Base-by-base conservation (phyloP, 2,797 vertebrate genomes). In the Pempheris klunzingeri region DNA sequence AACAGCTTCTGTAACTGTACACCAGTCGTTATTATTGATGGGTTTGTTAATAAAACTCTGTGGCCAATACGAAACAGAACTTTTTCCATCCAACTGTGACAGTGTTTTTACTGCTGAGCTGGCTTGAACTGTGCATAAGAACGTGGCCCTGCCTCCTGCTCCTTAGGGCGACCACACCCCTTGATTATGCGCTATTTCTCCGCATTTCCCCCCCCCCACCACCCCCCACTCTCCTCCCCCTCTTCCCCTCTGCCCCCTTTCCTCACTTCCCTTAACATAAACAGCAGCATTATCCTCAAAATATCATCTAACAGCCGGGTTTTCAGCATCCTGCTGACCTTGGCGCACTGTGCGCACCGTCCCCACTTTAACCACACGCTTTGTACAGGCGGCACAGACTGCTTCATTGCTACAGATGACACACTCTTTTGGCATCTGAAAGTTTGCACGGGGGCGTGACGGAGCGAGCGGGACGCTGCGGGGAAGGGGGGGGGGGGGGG, bases 81-180 rank as follows among this genome's bases (percentile, higher is more conserved):
- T 26, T 73, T 44, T 28, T 24, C 3, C 8, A 32, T 41, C 6
- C 57, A 32, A 30, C 4, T 32, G 14, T 43, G 14, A 52, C 1
- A 17, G 2, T 47, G 24, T 57, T 20, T 50, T 17, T 26, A 26
- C n/a, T 22, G 34, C 10, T 13, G 18, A 17, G 10, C 1, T 2
- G 18, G 13, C 8, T 61, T 22, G 6, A 58, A 44, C 34, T 61
- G 20, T 3, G 9, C 18, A 30, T 8, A 49, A 14, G 43, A 8
- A 59, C n/a, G 30, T 22, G 26, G 8, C 24, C n/a, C 38, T 24
- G 34, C 18, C 46, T 26, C n/a, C 58, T 47, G 43, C 57, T 34
- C 38, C 24, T 5, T 38, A 58, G 68, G 74, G 65, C 15, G 87
- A 83, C 95, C 94, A 94, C 95, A 92, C 94, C 92, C 91, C 85